Evolutionary conservation across 1,140 invertebrate species (phyloP).

Genomic region (Meloidogyne exigua): DNA sequence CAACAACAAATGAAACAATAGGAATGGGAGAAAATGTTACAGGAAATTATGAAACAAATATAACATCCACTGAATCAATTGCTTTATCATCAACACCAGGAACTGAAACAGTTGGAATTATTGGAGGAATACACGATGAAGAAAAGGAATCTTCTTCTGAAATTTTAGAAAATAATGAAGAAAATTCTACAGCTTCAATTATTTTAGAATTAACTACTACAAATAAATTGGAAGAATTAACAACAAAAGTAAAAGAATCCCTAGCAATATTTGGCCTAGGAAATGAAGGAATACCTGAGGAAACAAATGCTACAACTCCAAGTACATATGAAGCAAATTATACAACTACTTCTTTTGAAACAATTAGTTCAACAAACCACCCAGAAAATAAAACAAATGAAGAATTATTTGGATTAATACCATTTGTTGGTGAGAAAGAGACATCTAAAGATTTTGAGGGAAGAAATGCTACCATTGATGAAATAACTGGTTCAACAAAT

Average conservation of each 20-base stretch:
- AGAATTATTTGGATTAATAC: not conserved
- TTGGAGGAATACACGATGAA: not conserved
- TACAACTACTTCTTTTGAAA: not conserved
- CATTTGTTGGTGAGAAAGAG: not conserved
- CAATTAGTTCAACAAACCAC: not conserved
- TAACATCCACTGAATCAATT: not conserved
- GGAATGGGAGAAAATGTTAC: too few relatives aligned
- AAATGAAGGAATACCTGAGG: not conserved
- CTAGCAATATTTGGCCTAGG: not conserved
- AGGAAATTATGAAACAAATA: not conserved
- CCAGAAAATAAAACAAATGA: slow-evolving; percentile 4
- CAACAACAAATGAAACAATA: too few relatives aligned
- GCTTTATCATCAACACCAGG: not conserved
- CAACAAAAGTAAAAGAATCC: not conserved
- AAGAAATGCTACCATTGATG: not conserved
- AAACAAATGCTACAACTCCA: not conserved
- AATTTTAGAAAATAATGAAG: not conserved
- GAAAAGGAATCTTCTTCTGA: not conserved
- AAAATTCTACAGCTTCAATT: not conserved
- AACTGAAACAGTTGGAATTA: not conserved
- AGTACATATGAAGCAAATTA: not conserved
- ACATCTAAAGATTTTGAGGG: not conserved
- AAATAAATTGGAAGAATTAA: not conserved
- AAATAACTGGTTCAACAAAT: not conserved
- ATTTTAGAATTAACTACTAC: not conserved